Conservation (phyloP, 2,113 vertebrate genomes). For the Lepus timidus region DNA sequence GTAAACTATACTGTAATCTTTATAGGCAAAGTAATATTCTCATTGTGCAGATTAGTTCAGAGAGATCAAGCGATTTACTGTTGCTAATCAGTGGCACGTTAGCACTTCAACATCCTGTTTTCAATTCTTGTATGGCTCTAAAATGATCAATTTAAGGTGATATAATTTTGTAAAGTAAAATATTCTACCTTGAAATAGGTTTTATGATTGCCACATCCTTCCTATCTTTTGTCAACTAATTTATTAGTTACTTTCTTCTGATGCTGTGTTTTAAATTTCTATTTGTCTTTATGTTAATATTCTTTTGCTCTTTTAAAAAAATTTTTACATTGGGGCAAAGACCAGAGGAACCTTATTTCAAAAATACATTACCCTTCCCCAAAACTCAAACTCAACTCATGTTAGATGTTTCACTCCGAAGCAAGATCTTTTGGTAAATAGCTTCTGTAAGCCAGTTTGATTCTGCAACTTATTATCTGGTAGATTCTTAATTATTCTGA, state of each 20-base stretch:
- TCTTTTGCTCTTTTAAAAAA: neutral
- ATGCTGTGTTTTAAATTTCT: neutral
- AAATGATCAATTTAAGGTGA: neutral
- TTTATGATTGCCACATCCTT: neutral
- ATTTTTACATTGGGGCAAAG: neutral
- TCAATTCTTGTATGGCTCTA: neutral
- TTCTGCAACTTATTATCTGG: neutral
- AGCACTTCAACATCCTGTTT: neutral
- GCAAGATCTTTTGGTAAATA: slow-evolving; percentile 34
- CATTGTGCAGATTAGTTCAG: neutral
- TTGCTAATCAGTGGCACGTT: neutral
- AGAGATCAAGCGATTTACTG: neutral
- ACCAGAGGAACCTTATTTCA: neutral
- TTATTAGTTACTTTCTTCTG: slow-evolving; percentile 30
- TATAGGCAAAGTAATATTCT: slow-evolving; percentile 1
- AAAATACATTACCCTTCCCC: neutral
- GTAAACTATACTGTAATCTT: neutral
- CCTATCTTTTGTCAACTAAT: slow-evolving; percentile 19
- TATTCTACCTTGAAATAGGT: neutral
- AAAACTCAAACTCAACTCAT: neutral
- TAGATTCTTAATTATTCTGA: neutral
- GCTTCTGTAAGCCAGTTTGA: neutral
- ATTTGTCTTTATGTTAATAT: neutral
- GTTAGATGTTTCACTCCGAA: slow-evolving; percentile 33
- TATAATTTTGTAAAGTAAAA: neutral